A percentile compares a stretch with the other conserved stretches of the same genome.
Evolutionary conservation across 2,797 vertebrate species (phyloP).

Genomic region (Ceryle rudis): DNA sequence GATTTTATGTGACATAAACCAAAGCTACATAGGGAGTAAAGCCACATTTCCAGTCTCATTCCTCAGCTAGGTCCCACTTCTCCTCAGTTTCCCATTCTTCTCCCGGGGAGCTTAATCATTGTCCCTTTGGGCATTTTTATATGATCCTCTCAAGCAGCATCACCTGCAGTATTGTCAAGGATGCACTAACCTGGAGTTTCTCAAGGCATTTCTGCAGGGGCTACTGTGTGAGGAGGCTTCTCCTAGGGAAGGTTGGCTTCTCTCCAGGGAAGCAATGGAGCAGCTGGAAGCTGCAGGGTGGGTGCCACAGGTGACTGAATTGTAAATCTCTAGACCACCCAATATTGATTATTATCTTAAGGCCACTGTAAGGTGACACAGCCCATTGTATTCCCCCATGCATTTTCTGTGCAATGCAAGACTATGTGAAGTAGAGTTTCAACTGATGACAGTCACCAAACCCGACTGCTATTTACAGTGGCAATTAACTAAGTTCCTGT

Average conservation of each 20-base stretch:
- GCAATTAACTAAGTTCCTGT: background rate
- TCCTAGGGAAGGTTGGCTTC: background rate
- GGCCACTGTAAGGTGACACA: background rate
- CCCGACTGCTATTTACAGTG: background rate
- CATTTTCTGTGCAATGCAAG: background rate
- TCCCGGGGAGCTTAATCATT: background rate
- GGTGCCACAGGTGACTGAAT: background rate
- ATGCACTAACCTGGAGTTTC: background rate
- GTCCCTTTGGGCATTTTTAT: background rate
- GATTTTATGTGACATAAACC: background rate
- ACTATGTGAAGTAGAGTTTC: background rate
- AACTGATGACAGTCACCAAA: background rate
- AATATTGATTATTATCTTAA: background rate
- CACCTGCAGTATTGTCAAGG: background rate
- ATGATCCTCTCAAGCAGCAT: background rate
- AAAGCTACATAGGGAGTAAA: background rate
- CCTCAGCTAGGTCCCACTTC: background rate
- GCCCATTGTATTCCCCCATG: background rate
- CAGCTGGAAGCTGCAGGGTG: background rate
- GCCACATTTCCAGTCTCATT: background rate
- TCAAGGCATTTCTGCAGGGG: background rate
- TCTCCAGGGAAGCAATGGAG: background rate
- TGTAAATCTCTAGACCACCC: background rate
- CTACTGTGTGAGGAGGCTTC: no score
- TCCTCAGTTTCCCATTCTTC: background rate